A percentile compares a stretch with the other conserved stretches of the same genome.
Conservation (phyloP, 2,888 invertebrate genomes). For the Gibbula magus region DNA sequence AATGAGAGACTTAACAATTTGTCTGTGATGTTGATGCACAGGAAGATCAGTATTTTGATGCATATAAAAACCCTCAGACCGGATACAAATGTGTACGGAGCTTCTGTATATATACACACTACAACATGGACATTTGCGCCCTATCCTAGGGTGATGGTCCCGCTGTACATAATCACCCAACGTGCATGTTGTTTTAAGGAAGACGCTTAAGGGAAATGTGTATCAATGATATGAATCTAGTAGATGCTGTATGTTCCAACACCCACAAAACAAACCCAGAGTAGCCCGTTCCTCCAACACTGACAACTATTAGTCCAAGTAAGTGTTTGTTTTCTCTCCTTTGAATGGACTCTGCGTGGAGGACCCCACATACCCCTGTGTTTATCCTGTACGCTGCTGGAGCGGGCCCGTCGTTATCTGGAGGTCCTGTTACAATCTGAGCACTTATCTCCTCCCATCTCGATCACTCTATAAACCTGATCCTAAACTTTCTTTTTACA, state of each 20-base stretch:
- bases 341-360: neutral
- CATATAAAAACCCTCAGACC: too few species aligned
- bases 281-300: neutral
- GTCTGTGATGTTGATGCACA: too few species aligned
- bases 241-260: neutral
- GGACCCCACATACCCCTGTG: neutral
- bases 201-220: neutral
- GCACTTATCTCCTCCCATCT: neutral
- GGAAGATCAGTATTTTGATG: too few species aligned
- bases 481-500: neutral
- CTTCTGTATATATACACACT: too few species aligned
- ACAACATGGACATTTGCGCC: too few species aligned
- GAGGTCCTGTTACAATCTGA: slow-evolving; percentile 3
- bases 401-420: neutral
- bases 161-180: neutral
- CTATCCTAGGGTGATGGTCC: too few species aligned
- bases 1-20: too few species aligned
- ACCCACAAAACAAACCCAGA: slow-evolving; percentile 9
- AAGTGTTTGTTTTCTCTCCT: slow-evolving; percentile 18
- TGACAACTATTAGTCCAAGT: slow-evolving; percentile 21
- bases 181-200: neutral
- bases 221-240: slow-evolving; percentile 1
- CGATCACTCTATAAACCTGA: neutral
- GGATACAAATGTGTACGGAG: too few species aligned
- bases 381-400: neutral